Percentiles rank a stretch among this genome's conserved stretches.
Evolutionary conservation across 2,797 vertebrate species (phyloP).

Genomic region (Tamandua tetradactyla): DNA sequence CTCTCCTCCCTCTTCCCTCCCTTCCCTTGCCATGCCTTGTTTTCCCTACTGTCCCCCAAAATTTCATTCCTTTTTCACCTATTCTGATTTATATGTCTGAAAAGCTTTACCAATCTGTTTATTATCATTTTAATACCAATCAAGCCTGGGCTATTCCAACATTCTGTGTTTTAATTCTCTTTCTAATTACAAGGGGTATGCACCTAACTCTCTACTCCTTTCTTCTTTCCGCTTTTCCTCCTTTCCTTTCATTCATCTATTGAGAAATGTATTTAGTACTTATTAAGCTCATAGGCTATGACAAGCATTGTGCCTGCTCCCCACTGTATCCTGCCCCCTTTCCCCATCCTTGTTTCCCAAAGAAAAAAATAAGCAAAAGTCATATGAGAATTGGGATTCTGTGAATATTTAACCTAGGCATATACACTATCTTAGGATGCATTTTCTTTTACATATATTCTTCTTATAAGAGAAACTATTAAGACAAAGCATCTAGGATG

Average conservation of each 20-base stretch:
- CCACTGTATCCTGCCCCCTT: not conserved
- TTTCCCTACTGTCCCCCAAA: not conserved
- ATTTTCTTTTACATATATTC: not conserved
- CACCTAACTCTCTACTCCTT: not conserved
- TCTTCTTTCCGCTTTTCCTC: not conserved
- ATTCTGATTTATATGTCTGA: not conserved
- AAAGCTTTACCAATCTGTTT: not conserved
- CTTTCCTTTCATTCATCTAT: not conserved
- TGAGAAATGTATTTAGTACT: not conserved
- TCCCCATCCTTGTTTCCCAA: not conserved
- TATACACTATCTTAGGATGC: not conserved
- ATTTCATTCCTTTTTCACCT: not conserved
- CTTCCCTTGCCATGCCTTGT: not conserved
- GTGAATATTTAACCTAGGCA: not conserved
- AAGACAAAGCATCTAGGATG: not conserved
- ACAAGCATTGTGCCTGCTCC: not conserved
- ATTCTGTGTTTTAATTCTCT: not conserved
- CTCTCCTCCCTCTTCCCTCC: too few relatives aligned
- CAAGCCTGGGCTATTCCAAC: not conserved
- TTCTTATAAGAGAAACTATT: not conserved
- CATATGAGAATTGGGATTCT: not conserved
- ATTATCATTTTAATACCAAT: not conserved
- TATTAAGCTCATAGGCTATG: not conserved
- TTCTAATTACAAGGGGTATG: not conserved
- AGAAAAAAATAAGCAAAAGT: not conserved